Base-by-base conservation (phyloP, 2,113 vertebrate species). In the Notothenia rossii region DNA sequence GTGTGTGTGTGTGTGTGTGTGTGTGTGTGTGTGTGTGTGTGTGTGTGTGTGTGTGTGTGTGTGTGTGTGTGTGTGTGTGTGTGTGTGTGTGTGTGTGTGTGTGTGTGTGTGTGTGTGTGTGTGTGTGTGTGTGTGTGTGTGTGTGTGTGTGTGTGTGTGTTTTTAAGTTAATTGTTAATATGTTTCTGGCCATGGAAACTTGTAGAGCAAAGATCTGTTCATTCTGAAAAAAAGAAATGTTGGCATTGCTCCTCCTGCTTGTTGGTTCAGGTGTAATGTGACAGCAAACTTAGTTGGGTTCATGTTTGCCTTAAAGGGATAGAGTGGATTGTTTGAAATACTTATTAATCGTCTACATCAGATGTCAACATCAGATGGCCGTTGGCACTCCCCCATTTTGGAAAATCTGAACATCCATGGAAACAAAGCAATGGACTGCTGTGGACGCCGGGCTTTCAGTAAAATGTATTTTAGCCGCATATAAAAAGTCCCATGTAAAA, bases 41-140 rank as follows among this genome's bases (percentile, higher is more conserved):
- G n/a, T 25, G 15, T 15, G 55, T 64, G n/a, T 79, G n/a, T 25
- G 15, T 15, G 55, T 64, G n/a, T 79, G n/a, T 25, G 15, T 15
- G 55, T 64, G n/a, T 79, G n/a, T 25, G 55, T 64, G n/a, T 79
- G n/a, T 25, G 15, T 15, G 55, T 64, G n/a, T 79, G n/a, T 25
- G 15, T 15, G 55, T 64, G n/a, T 79, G n/a, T 25, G 15, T 15
- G 55, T 64, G n/a, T 79, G n/a, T 25, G 15, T 15, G 55, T 64
- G n/a, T 79, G n/a, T 25, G 15, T 15, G 55, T 64, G n/a, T 79
- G n/a, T 25, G 15, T 15, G 55, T 64, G n/a, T 79, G n/a, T 25
- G 15, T 15, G 55, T 64, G n/a, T 79, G n/a, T 25, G 15, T 15
- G 55, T 64, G n/a, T 79, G n/a, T 25, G 15, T 15, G 55, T 64